Evolutionary conservation across 2,888 invertebrate species (phyloP).

Genomic region (Lydus trimaculatus): DNA sequence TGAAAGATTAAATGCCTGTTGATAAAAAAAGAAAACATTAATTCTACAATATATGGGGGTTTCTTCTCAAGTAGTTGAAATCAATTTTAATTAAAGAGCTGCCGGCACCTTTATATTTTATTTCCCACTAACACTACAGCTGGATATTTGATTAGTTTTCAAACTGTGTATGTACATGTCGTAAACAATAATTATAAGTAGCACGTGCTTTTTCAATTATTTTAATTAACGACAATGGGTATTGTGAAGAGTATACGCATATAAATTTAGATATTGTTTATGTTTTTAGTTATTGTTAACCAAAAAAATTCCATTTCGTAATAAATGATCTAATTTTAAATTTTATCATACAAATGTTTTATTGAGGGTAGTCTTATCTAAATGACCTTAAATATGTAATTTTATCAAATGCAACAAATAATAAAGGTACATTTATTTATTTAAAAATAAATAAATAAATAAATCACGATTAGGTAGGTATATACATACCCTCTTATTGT

Average conservation of each 20-base stretch:
- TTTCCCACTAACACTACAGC: neutral
- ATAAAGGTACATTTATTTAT: neutral
- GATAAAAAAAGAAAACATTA: neutral
- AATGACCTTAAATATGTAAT: neutral
- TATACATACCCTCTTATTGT: constrained; percentile 3
- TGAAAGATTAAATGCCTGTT: neutral
- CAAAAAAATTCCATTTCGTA: neutral
- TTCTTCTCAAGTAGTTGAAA: neutral
- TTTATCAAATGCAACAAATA: neutral
- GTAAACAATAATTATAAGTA: neutral
- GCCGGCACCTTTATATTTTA: neutral
- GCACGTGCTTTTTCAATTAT: neutral
- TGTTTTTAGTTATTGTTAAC: neutral
- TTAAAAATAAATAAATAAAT: constrained; percentile 17
- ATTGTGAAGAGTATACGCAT: no score
- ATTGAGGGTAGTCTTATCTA: neutral
- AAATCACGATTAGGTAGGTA: no score
- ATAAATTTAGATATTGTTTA: no score
- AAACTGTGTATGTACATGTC: neutral
- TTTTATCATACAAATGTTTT: neutral
- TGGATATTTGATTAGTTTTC: neutral
- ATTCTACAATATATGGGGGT: neutral
- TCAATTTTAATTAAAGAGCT: neutral
- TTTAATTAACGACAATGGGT: neutral
- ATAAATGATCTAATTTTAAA: neutral